These are phyloP conservation scores for Wiebesia pumilae DNA, from an alignment of 1,140 invertebrate species.

Conservation along the genomic window DNA sequence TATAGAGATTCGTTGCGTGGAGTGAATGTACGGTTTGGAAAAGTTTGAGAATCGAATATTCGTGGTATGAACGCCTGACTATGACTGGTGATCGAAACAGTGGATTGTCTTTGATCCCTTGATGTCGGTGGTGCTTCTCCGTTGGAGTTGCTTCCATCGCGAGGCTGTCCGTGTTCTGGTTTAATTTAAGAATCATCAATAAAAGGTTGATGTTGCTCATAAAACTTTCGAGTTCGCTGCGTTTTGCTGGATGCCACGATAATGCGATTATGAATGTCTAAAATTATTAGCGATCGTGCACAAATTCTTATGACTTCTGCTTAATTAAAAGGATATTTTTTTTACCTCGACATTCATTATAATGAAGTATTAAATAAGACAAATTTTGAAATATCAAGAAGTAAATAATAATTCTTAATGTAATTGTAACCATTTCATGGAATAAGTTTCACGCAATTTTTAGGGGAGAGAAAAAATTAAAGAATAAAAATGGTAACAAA, in stretches of 20 bases:
- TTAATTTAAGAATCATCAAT: neutral
- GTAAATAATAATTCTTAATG: neutral
- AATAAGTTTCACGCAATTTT: constrained; percentile 37
- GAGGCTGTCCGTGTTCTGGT: neutral
- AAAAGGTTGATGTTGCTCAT: neutral
- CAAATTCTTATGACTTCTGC: neutral
- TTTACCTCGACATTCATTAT: constrained; percentile 68
- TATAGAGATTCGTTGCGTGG: neutral
- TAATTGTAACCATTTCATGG: neutral
- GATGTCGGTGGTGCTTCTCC: neutral
- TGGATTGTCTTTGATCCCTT: neutral
- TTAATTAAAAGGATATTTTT: constrained; percentile 66
- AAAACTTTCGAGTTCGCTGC: neutral
- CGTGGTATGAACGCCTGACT: neutral
- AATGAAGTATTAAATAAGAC: constrained; percentile 1
- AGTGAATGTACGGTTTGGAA: neutral
- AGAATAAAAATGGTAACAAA: constrained; percentile 13
- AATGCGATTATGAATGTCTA: neutral
- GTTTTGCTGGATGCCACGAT: neutral
- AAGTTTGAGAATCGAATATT: neutral
- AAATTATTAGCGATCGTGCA: neutral
- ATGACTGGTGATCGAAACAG: neutral
- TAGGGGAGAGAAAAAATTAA: constrained; percentile 19
- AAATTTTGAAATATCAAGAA: neutral
- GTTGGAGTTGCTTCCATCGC: neutral